A percentile compares a stretch with the other conserved stretches of the same genome.
Evolutionary conservation across 1,140 invertebrate species (phyloP).

Genomic region (Drosophila takahashii): DNA sequence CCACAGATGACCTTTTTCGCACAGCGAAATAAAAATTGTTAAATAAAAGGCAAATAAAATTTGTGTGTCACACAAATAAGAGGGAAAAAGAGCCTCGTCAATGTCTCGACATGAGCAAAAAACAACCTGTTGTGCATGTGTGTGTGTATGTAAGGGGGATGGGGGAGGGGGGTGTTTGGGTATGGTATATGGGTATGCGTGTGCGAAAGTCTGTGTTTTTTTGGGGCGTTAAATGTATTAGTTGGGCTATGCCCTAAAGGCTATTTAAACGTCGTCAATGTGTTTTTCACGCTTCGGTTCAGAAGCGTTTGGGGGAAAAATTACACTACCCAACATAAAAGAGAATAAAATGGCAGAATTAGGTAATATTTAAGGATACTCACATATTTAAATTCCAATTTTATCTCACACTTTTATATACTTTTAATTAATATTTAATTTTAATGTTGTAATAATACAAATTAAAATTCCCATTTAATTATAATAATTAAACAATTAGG

Average conservation of each 20-base stretch:
- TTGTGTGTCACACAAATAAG: constrained; percentile 66
- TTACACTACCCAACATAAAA: constrained; percentile 30
- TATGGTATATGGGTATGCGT: constrained; percentile 1
- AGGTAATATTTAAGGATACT: too few species aligned
- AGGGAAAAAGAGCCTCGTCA: constrained; percentile 50
- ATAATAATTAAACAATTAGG: background rate
- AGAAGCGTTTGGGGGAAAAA: constrained; percentile 18
- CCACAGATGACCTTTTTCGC: constrained; percentile 77
- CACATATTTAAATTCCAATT: too few species aligned
- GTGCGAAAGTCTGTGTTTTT: constrained; percentile 15
- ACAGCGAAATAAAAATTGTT: constrained; percentile 80
- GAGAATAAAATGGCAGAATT: background rate
- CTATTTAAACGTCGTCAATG: constrained; percentile 79
- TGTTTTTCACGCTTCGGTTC: constrained; percentile 70
- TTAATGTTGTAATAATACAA: too few species aligned
- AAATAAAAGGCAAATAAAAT: constrained; percentile 80
- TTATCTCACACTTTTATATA: too few species aligned
- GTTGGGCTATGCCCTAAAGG: constrained; percentile 56
- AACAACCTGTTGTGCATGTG: constrained; percentile 68
- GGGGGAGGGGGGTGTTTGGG: constrained; percentile 11
- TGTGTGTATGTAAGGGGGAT: constrained; percentile 9
- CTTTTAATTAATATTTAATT: too few species aligned
- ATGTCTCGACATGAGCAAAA: constrained; percentile 43
- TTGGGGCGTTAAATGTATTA: constrained; percentile 41
- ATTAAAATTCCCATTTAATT: background rate